Conservation (phyloP, 2,888 invertebrate genomes). For the Brachyptera putata region DNA sequence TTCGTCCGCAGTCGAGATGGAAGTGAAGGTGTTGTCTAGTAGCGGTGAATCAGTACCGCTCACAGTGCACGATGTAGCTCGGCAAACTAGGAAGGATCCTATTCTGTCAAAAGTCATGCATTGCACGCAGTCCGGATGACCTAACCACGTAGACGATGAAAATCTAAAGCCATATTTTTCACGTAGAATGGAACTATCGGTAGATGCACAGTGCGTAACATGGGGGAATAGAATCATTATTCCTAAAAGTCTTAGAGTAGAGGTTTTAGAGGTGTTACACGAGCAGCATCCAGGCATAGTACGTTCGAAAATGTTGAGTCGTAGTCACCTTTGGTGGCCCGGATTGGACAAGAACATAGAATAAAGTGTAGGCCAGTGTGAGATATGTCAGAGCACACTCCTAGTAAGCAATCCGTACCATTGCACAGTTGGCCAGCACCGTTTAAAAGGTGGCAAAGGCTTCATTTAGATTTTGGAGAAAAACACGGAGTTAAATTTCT, state of each 20-base stretch:
- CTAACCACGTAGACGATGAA: background rate
- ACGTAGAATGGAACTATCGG: conserved; percentile 3
- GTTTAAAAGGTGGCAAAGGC: conserved; percentile 32
- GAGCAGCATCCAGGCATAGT: conserved; percentile 16
- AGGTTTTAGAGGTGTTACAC: conserved; percentile 6
- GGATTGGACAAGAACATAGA: conserved; percentile 30
- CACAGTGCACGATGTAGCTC: background rate
- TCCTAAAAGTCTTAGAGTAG: conserved; percentile 19
- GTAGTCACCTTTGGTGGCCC: conserved; percentile 30
- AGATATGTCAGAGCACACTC: conserved; percentile 27
- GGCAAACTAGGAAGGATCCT: background rate
- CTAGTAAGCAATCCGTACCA: conserved; percentile 27
- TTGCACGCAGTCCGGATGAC: conserved; percentile 5
- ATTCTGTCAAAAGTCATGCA: conserved; percentile 4
- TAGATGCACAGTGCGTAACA: conserved; percentile 25
- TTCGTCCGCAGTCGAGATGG: background rate
- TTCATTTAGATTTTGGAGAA: conserved; percentile 35
- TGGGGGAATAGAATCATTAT: conserved; percentile 33
- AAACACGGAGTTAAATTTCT: conserved; percentile 34
- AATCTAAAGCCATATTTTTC: conserved; percentile 9
- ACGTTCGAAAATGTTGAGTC: conserved; percentile 23
- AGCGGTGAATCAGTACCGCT: background rate
- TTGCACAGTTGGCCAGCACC: conserved; percentile 34
- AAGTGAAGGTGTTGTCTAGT: background rate
- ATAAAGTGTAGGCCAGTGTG: conserved; percentile 21